Conservation (phyloP, 2,888 invertebrate genomes). For the Drosophila greeni region DNA sequence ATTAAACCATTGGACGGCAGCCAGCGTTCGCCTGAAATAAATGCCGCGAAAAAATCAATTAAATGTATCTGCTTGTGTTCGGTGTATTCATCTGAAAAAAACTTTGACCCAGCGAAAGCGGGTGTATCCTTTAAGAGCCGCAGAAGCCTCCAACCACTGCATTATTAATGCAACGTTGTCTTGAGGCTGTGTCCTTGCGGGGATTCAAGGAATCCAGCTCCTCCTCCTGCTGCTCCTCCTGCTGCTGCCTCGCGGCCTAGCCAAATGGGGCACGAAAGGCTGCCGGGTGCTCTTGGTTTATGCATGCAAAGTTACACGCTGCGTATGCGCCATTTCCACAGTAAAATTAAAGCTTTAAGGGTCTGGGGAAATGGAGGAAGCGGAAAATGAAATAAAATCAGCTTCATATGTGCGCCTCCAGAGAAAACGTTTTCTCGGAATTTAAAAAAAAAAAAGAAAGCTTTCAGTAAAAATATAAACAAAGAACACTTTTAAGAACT, state of each 20-base stretch:
- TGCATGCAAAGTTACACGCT: conserved; percentile 65
- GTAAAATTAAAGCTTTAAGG: conserved; percentile 33
- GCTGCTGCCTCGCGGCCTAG: conserved; percentile 12
- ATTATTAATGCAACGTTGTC: conserved; percentile 63
- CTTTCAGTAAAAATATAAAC: too few species aligned
- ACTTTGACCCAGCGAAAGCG: not conserved
- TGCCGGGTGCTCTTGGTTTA: conserved; percentile 52
- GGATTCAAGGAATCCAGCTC: not conserved
- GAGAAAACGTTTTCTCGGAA: not conserved
- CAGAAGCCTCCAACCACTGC: conserved; percentile 23
- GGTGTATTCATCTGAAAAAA: not conserved
- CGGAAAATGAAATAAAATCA: conserved; percentile 1
- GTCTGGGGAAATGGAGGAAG: not conserved
- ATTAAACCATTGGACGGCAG: conserved; percentile 49
- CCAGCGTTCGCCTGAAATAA: conserved; percentile 6
- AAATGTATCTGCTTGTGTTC: conserved; percentile 3
- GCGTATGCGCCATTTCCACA: conserved; percentile 59
- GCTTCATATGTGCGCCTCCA: not conserved
- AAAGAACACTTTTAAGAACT: too few species aligned
- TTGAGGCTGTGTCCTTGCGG: conserved; percentile 33
- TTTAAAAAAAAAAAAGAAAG: not conserved
- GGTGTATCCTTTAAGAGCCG: conserved; percentile 11
- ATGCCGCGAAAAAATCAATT: conserved; percentile 21
- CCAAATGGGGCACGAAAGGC: conserved; percentile 53
- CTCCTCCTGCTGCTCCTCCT: not conserved